Base-by-base conservation (phyloP, 2,113 vertebrate genomes). In the Thalassarche chlororhynchos region DNA sequence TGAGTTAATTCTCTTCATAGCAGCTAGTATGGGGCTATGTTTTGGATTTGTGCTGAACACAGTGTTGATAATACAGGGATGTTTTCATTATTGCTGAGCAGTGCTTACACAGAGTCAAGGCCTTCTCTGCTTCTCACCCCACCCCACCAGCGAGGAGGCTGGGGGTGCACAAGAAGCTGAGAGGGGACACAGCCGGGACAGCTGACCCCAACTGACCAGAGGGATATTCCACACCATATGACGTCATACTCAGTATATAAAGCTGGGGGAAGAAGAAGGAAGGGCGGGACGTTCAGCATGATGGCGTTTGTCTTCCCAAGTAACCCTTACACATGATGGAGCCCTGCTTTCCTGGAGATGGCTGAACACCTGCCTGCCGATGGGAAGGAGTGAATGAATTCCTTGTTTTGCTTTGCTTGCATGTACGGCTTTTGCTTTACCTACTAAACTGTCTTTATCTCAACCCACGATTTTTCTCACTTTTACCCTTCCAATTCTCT, bases 261-360 rank as follows among this genome's bases (percentile, higher is more conserved):
- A 60, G 14, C 23, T 25, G 23, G 15, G 14, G n/a, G n/a, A 25
- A 61, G 58, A 36, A 61, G 58, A 2, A 36, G 12, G 47, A 26
- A 61, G 32, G 6, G 18, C 2, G 1, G 2, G 6, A 29, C 2
- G 1, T 86, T 62, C 3, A n/a, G n/a, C n/a, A n/a, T n/a, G n/a
- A n/a, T n/a, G n/a, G n/a, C n/a, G n/a, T n/a, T n/a, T 2, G 16
- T 52, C 40, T 80, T 76, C 40, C 66, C n/a, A 57, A 51, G 29
- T 38, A 17, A 36, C 17, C 1, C 5, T 32, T 40, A 49, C 0
- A 0, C 4, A 1, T 38, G 28, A 65, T 9, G 42, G 51, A 75
- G 23, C 34, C 60, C 23, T 10, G 44, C 21, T n/a, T 69, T 38
- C 21, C 64, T 52, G 55, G 32, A 23, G 20, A 4, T 32, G 21